Conservation (phyloP, 2,797 vertebrate genomes). For the Sibirionetta formosa region DNA sequence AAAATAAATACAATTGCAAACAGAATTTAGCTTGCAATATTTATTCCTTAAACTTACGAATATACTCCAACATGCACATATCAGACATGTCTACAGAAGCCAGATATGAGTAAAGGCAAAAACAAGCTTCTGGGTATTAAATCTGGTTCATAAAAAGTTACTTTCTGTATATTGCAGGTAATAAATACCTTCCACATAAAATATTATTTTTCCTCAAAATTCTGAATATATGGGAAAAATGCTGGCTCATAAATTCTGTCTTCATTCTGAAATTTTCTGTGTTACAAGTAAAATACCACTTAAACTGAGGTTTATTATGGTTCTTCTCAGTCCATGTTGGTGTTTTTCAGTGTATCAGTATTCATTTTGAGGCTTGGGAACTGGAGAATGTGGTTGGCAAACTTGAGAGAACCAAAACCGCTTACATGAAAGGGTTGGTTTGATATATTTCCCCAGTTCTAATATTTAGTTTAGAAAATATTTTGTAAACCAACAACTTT, state of each 20-base stretch:
- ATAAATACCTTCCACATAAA: not conserved
- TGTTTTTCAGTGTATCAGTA: not conserved
- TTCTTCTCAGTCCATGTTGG: not conserved
- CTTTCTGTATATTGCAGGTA: not conserved
- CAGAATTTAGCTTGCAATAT: not conserved
- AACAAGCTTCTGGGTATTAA: not conserved
- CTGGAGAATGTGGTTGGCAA: not conserved
- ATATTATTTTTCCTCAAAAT: not conserved
- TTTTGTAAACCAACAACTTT: too few relatives aligned
- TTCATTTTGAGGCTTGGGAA: not conserved
- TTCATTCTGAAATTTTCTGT: not conserved
- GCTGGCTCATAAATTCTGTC: not conserved
- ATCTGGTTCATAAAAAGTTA: not conserved
- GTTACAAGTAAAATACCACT: not conserved
- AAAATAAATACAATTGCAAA: not conserved
- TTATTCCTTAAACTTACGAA: not conserved
- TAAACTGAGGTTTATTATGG: not conserved
- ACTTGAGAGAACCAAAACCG: not conserved
- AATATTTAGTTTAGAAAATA: too few relatives aligned
- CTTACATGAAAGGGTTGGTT: not conserved
- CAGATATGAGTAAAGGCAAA: not conserved
- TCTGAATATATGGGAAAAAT: not conserved
- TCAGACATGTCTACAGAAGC: not conserved
- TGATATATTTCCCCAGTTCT: not conserved
- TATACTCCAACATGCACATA: accelerated